Evolutionary conservation across 2,113 vertebrate species (phyloP), one percentile per base, ranked within the genome.

Genomic region (Sula dactylatra): DNA sequence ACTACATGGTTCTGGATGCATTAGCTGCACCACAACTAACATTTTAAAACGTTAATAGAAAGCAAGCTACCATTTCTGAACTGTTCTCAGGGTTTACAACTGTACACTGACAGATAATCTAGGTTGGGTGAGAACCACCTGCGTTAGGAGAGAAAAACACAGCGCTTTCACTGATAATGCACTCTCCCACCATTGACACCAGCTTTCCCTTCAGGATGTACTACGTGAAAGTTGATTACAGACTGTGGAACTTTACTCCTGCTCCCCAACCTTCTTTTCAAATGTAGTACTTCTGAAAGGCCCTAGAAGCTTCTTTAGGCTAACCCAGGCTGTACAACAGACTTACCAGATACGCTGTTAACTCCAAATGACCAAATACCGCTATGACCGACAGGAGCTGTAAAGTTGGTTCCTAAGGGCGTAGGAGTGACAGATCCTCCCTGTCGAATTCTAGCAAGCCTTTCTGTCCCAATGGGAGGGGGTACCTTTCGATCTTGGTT

Each of bases 321-420:
- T 24, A 0, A 20, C 6, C n/a, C 9, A n/a, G 54, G n/a, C 56
- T 19, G n/a, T 2, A 4, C 10, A 12, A 14, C 20, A n/a, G 58
- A 64, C 98, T 93, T 88, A 99, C 99, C 99, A 54, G 99, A 99
- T 66, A 99, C 98, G 56, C 98, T 99, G 88, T 99, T 99, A 17
- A 99, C 99, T 9, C 99, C 99, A 32, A 99, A 99, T 44, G 99
- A 99, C 99, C 99, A 99, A 95, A 99, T 99, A 89, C 99, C 99
- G 66, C 99, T 99, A 88, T 99, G 99, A 70, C 99, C 99, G 22
- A 99, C 99, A 6, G 99, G 99, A 49, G 99, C 99, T 0, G 99
- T 99, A 97, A 99, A 99, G 98, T 98, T 99, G 98, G 98, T 99
- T 93, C 99, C 99, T 90, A 99, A 93, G 42, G 99, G 98, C 2